Evolutionary conservation across 1,140 invertebrate species (phyloP).

Genomic region (Galleria mellonella): DNA sequence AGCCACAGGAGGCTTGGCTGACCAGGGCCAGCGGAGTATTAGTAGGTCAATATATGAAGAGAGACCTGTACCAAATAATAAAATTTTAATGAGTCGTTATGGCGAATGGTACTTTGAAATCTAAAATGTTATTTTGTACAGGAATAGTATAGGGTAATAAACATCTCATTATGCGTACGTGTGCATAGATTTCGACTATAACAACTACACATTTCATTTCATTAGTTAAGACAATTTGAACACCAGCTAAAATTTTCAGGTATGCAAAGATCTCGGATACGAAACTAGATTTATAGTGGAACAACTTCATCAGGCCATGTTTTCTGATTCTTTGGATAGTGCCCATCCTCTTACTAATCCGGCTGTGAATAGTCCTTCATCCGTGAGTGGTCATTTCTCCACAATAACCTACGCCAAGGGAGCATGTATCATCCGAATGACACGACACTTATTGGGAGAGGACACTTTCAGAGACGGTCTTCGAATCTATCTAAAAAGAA

Average conservation of each 20-base stretch:
- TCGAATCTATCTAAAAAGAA: slow-evolving; percentile 73
- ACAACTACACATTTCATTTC: too few species aligned
- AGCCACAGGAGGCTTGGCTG: too few species aligned
- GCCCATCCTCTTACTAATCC: slow-evolving; percentile 78
- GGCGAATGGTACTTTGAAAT: too few species aligned
- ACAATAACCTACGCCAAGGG: slow-evolving; percentile 79
- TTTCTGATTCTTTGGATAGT: slow-evolving; percentile 77
- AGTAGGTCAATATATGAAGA: too few species aligned
- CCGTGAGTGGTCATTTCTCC: slow-evolving; percentile 75
- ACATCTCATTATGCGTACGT: too few species aligned
- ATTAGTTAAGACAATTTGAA: too few species aligned
- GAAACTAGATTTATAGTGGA: slow-evolving; percentile 77
- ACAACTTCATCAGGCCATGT: slow-evolving; percentile 78
- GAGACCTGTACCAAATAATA: too few species aligned
- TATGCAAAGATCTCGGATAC: slow-evolving; percentile 55
- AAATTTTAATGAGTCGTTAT: too few species aligned
- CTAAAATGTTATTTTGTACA: too few species aligned
- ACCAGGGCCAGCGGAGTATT: too few species aligned
- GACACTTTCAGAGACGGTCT: slow-evolving; percentile 78
- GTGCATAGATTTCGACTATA: too few species aligned
- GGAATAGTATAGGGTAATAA: too few species aligned
- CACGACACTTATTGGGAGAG: slow-evolving; percentile 79
- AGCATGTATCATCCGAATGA: slow-evolving; percentile 84
- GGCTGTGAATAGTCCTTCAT: slow-evolving; percentile 57
- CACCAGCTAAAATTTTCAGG: slow-evolving; percentile 23